Evolutionary conservation across 1,140 invertebrate genomes (phyloP).

Genomic region (Papilio polytes): DNA sequence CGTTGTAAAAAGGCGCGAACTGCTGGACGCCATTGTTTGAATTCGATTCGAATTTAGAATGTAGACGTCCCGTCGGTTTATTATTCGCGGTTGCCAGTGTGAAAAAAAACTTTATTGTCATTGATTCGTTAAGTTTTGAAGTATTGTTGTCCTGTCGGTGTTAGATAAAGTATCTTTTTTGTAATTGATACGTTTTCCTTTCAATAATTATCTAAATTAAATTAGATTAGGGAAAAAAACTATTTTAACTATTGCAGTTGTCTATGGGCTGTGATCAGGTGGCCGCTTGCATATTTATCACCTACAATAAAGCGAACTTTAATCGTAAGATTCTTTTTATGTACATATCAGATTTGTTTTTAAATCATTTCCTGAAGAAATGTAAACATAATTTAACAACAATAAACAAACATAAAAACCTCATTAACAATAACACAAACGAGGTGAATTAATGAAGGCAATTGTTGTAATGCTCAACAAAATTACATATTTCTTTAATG

Average conservation of each 20-base stretch:
- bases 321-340: neutral
- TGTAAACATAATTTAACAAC: constrained; percentile 4
- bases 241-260: neutral
- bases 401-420: neutral
- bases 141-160: constrained; percentile 32
- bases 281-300: neutral
- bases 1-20: constrained; percentile 72
- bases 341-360: neutral
- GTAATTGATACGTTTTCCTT: constrained; percentile 6
- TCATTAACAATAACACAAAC: neutral
- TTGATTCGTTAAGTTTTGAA: constrained; percentile 63
- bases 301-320: neutral
- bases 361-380: neutral
- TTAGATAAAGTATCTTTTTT: constrained; percentile 28
- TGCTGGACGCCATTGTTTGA: constrained; percentile 69
- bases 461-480: neutral
- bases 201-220: neutral
- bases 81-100: constrained; percentile 75
- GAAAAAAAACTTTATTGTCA: constrained; percentile 64
- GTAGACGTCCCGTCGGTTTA: constrained; percentile 68
- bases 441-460: constrained; percentile 4
- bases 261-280: too few species aligned
- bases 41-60: constrained; percentile 73
- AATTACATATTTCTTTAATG: neutral
- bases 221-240: neutral